Base-by-base conservation (phyloP, 1,140 invertebrate genomes). In the Drosophila triauraria region DNA sequence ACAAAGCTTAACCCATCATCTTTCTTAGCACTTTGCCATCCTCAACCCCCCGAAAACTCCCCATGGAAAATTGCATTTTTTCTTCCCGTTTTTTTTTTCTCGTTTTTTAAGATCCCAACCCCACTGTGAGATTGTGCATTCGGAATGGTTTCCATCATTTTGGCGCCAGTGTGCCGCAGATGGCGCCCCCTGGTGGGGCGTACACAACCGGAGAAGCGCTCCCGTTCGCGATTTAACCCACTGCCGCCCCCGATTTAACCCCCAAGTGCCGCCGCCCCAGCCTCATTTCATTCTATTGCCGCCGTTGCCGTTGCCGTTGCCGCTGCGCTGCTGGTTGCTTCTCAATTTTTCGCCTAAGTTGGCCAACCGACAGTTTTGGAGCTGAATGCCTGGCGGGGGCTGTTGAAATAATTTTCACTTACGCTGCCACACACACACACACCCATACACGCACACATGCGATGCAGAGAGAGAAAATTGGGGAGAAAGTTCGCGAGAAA, bases 401-500 rank as follows among this genome's bases (percentile, higher is more conserved):
- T 80, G 80, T 87, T 87, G 84, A 78, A 87, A 88, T 88, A 87
- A 88, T 88, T 87, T 87, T 87, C 84, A 87, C 84, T 87, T 87
- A 88, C 78, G 80, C 80, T 70, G 80, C 65, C 80, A 75, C 69
- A 54, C 57, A 60, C 68, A 40, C 46, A 32, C 56, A 47, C 42
- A 54, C 32, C 0, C 20, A 17, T 1, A 13, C n/a, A 13, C 20
- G 53, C 48, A 58, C 60, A 51, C 51, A 23, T 38, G 7, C 53
- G 74, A 30, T 30, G 3, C 0, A 23, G 17, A 7, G 13, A 2
- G 6, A 10, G 7, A 23, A 40, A 38, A 9, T 15, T 1, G 1
- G 6, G 17, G 2, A 15, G 7, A 12, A 20, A 7, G 17, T 4
- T 13, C 7, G 7, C 1, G 27, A 30, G 27, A 30, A 30, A 30